Base-by-base conservation (phyloP, 2,888 invertebrate genomes). In the Microplitis deprimator region DNA sequence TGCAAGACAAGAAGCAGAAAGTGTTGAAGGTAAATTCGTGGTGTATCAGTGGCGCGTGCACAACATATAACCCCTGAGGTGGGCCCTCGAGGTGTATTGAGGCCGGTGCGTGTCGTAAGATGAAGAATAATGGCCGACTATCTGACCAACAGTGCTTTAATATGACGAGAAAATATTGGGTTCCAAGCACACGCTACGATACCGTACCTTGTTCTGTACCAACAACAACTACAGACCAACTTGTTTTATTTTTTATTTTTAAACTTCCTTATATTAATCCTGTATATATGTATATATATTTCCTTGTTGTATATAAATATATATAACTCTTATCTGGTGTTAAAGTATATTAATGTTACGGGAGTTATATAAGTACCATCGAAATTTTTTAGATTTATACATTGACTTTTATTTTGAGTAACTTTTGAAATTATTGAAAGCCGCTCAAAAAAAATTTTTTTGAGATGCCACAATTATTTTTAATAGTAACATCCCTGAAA, bases 81-180 rank as follows among this genome's bases (percentile, higher is more conserved):
- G 59, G 64, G 50, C 64, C 70, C 73, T 50, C 61, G 29, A 62
- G 74, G 73, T 68, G 71, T 73, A 68, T 68, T 68, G 68, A 74
- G 68, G 68, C 71, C 61, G 75, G 79, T 76, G 76, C 77, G 79
- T 79, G 79, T 84, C 79, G 83, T 81, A 83, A 80, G 83, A 81
- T 80, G 79, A 79, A 81, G 82, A 85, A 84, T 83, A 83, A 85
- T 84, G 82, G 81, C 78, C 79, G 80, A 79, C 81, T 81, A 83
- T 81, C 68, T 72, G 80, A 77, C 80, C 78, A 80, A 77, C 73
- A 79, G 81, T 84, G 79, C 83, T 83, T 85, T 82, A 84, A 84
- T 84, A 82, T 82, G 82, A 82, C 82, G 84, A 82, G 84, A 84
- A 85, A 85, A 85, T 85, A 84, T 84, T 82, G 81, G 82, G 81